Conservation (phyloP, 2,113 vertebrate species). For the Megaceryle maxima region DNA sequence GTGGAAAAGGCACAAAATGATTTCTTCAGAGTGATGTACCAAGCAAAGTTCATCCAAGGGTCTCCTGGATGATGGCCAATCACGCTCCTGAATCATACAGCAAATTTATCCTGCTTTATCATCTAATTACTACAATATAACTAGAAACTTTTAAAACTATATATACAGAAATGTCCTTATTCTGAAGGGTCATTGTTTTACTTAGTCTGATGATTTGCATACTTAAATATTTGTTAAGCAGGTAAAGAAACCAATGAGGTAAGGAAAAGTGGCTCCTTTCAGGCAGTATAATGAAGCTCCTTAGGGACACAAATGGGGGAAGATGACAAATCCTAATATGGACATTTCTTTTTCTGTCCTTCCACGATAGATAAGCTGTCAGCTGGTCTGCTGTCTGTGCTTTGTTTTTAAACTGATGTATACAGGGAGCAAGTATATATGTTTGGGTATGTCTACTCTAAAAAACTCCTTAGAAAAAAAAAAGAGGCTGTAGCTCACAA, state of each 20-base stretch:
- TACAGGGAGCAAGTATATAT: neutral
- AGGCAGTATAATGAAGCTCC: neutral
- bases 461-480: neutral
- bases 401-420: neutral
- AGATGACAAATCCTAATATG: neutral
- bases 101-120: neutral
- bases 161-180: neutral
- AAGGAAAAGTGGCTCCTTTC: neutral
- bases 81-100: neutral
- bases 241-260: neutral
- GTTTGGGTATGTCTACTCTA: neutral
- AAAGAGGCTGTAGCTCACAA: neutral
- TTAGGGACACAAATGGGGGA: neutral
- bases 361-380: neutral
- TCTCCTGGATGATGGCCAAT: neutral
- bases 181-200: neutral
- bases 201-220: neutral
- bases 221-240: neutral
- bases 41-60: neutral
- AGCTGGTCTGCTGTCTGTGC: neutral
- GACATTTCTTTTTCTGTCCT: neutral
- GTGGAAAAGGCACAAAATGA: neutral
- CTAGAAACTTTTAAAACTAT: neutral
- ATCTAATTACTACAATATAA: neutral
- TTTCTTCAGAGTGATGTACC: neutral